phyloP scores from a whole-genome alignment of 2,113 vertebrate genomes.

The Propithecus coquereli region DNA sequence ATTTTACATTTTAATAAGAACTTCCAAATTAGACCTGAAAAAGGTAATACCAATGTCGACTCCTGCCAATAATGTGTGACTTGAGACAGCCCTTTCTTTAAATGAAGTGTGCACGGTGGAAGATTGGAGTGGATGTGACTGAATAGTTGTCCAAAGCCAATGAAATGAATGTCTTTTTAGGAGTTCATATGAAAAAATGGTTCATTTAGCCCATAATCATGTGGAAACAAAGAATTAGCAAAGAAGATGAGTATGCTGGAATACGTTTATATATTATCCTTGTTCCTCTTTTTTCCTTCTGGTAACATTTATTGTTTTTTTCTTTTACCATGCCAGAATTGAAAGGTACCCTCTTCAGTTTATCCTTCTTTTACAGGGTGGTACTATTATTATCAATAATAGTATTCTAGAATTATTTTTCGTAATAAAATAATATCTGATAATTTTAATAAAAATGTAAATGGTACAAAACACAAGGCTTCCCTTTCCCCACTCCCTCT shows the following conservation, averaged over 20 bases:
- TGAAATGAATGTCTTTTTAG: neutral
- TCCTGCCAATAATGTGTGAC: neutral
- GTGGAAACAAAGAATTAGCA: neutral
- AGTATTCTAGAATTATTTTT: neutral
- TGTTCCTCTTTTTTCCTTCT: neutral
- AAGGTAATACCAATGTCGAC: fast-evolving
- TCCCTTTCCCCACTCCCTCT: neutral
- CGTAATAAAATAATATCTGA: neutral
- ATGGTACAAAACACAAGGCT: neutral
- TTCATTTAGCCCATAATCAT: neutral
- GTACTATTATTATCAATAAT: neutral
- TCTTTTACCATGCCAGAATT: neutral
- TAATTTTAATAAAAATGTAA: conserved; percentile 2
- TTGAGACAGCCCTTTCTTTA: neutral
- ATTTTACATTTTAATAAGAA: neutral
- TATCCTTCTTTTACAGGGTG: neutral
- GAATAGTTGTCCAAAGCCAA: neutral
- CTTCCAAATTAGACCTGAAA: neutral
- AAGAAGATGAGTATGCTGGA: neutral
- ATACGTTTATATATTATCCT: neutral
- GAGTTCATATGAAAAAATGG: neutral
- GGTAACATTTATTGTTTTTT: neutral
- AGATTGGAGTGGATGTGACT: neutral
- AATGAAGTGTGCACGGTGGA: neutral
- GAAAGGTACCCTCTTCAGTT: neutral